These are phyloP conservation scores for Erynnis tages DNA, from an alignment of 2,888 invertebrate species.

Conservation along the genomic window DNA sequence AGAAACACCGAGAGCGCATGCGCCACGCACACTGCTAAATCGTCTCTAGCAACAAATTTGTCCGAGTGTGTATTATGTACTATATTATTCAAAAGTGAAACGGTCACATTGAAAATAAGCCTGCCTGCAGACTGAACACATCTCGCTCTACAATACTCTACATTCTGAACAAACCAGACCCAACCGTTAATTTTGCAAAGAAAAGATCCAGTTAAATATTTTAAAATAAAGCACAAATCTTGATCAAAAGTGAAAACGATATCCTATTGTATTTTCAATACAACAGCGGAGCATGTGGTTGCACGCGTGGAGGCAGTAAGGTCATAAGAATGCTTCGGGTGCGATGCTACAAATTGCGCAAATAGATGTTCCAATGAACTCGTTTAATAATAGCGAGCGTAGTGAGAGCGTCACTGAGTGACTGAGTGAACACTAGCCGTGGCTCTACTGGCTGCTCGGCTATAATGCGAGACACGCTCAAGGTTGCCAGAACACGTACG, in stretches of 20 bases:
- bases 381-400: constrained; percentile 78
- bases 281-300: constrained; percentile 29
- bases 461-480: constrained; percentile 56
- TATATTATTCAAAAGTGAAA: constrained; percentile 25
- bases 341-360: constrained; percentile 77
- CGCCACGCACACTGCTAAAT: constrained; percentile 60
- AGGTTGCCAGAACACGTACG: constrained; percentile 52
- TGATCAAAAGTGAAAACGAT: neutral
- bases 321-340: constrained; percentile 71
- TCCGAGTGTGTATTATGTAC: constrained; percentile 19
- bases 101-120: constrained; percentile 25
- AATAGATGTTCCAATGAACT: constrained; percentile 82
- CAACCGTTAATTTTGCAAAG: too few relatives aligned
- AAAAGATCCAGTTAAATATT: too few relatives aligned
- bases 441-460: constrained; percentile 34
- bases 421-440: constrained; percentile 33
- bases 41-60: constrained; percentile 23
- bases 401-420: constrained; percentile 70
- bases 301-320: constrained; percentile 54
- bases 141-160: too few relatives aligned
- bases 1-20: constrained; percentile 65
- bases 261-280: neutral
- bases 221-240: too few relatives aligned
- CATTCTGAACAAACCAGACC: too few relatives aligned
- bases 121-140: constrained; percentile 7